A percentile compares a stretch with the other conserved stretches of the same genome.
Conservation (phyloP, 2,888 invertebrate genomes). For the Seira musarum region DNA sequence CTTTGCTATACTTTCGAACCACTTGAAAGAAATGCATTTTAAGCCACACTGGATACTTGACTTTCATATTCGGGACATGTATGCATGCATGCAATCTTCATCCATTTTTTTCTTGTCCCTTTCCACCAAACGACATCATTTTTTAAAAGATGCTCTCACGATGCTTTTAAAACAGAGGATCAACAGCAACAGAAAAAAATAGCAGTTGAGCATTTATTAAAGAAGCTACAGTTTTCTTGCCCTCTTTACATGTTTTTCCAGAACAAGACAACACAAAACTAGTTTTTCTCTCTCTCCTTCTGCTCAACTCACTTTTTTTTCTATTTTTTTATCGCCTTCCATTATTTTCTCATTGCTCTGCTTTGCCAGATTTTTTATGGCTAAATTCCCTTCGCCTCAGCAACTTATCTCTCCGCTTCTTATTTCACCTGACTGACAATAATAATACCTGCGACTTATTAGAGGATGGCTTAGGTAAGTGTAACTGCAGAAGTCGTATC, state of each 20-base stretch:
- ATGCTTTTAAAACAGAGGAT: neutral
- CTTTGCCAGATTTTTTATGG: conserved; percentile 15
- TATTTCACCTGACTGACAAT: conserved; percentile 56
- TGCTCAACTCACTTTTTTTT: neutral
- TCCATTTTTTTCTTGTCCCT: neutral
- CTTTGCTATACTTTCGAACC: neutral
- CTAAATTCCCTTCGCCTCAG: neutral
- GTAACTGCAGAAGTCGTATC: conserved; percentile 22
- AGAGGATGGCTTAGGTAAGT: conserved; percentile 35
- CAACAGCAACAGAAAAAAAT: too few relatives aligned
- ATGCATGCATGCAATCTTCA: neutral
- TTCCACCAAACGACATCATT: conserved; percentile 3
- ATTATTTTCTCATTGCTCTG: conserved; percentile 26
- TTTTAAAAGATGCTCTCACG: neutral
- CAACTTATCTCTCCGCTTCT: conserved; percentile 19
- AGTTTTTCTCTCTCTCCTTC: conserved; percentile 9
- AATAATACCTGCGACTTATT: conserved; percentile 58
- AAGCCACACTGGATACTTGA: neutral
- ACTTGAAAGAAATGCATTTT: neutral
- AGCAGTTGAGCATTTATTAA: too few relatives aligned
- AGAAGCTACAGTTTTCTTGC: conserved; percentile 6
- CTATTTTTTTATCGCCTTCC: conserved; percentile 16
- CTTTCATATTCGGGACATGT: too few relatives aligned
- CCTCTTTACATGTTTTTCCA: conserved; percentile 16
- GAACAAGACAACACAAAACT: neutral